A percentile compares a stretch with the other conserved stretches of the same genome.
phyloP scores from a whole-genome alignment of 2,888 invertebrate species.

The Copidosoma aretas region DNA sequence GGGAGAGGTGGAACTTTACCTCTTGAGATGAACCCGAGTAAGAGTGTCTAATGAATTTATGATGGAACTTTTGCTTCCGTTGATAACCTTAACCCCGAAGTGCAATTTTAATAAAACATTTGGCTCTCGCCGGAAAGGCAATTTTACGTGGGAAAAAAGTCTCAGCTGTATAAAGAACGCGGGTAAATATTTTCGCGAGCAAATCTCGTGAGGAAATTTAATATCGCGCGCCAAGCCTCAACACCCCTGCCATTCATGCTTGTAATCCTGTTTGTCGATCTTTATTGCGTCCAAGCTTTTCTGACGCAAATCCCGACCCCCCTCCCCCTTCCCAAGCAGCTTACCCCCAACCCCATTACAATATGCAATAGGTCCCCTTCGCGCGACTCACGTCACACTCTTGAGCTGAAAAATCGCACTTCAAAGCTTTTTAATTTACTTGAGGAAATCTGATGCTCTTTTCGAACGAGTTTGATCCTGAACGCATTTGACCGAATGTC shows the following conservation, averaged over 20 bases:
- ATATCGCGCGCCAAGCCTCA: neutral
- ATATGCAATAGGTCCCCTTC: neutral
- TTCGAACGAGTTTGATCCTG: too few relatives aligned
- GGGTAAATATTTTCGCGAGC: neutral
- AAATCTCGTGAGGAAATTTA: neutral
- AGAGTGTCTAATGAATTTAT: slow-evolving; percentile 27
- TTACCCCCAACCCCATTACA: neutral
- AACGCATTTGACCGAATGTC: too few relatives aligned
- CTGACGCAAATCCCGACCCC: neutral
- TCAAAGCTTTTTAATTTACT: too few relatives aligned
- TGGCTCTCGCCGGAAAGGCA: too few relatives aligned
- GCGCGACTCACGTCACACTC: too few relatives aligned
- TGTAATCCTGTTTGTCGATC: slow-evolving; percentile 5
- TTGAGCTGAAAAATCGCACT: too few relatives aligned
- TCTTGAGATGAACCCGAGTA: neutral
- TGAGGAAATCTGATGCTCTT: too few relatives aligned
- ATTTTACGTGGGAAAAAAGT: too few relatives aligned
- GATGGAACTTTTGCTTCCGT: slow-evolving; percentile 16
- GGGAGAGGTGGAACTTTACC: neutral
- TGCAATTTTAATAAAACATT: too few relatives aligned
- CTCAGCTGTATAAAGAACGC: too few relatives aligned
- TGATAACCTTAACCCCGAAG: neutral
- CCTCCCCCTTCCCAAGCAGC: neutral
- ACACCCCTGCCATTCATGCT: neutral
- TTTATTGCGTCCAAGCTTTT: neutral